Conservation (phyloP, 1,140 invertebrate species). For the Scylla paramamosain region DNA sequence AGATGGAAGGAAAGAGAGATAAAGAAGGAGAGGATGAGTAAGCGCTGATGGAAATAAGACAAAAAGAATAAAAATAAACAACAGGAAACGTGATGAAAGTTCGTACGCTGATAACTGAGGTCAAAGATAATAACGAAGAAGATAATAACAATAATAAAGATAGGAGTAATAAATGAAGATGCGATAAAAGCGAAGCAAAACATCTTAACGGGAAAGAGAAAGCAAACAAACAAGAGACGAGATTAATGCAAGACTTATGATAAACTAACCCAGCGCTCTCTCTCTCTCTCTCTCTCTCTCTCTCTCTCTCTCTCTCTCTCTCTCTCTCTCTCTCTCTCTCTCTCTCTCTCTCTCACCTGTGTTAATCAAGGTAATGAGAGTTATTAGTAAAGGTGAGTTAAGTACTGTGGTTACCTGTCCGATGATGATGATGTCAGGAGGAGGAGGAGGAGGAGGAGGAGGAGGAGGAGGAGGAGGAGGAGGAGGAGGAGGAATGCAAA, state of each 20-base stretch:
- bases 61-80: too few species aligned
- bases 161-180: not conserved
- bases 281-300: not conserved
- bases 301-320: slow-evolving; percentile 17
- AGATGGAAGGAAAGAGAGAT: too few species aligned
- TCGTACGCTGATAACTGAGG: too few species aligned
- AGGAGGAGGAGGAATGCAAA: too few species aligned
- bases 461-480: not conserved
- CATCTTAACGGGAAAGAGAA: not conserved
- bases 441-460: not conserved
- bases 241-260: not conserved
- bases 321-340: not conserved
- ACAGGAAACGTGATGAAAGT: too few species aligned
- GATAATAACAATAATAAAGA: too few species aligned
- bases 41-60: too few species aligned
- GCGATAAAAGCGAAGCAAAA: not conserved
- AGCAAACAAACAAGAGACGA: not conserved
- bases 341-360: not conserved
- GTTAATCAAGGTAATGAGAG: not conserved
- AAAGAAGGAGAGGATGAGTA: too few species aligned
- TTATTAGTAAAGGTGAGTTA: not conserved
- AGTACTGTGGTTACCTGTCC: not conserved
- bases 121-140: too few species aligned
- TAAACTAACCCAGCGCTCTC: not conserved
- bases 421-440: not conserved